A percentile compares a stretch with the other conserved stretches of the same genome.
phyloP scores from a whole-genome alignment of 2,113 vertebrate species.

The Rhinolophus sinicus region DNA sequence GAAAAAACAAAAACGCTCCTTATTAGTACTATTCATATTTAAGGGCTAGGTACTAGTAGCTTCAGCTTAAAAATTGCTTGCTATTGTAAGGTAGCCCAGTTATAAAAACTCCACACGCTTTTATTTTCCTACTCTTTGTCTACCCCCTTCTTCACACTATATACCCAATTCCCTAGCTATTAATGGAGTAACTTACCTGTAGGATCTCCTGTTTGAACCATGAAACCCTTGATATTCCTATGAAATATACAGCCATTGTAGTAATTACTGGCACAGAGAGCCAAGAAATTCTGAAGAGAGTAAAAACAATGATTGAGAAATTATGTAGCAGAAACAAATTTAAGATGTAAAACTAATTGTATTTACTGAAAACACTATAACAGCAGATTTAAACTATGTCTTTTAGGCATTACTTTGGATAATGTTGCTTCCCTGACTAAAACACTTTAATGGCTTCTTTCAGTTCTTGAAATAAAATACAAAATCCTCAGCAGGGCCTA shows the following conservation, averaged over 20 bases:
- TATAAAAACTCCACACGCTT: neutral
- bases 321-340: neutral
- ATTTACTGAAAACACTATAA: neutral
- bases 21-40: neutral
- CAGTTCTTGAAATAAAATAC: neutral
- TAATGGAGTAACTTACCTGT: conserved; percentile 88
- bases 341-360: neutral
- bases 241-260: conserved; percentile 96
- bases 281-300: conserved; percentile 94
- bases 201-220: conserved; percentile 98
- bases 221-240: conserved; percentile 98
- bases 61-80: conserved; percentile 5
- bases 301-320: conserved; percentile 66
- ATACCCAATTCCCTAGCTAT: neutral
- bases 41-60: neutral
- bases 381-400: neutral
- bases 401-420: conserved; percentile 38
- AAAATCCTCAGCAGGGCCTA: neutral
- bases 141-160: neutral
- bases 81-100: neutral
- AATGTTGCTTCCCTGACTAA: neutral
- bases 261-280: conserved; percentile 95
- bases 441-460: neutral
- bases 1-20: neutral
- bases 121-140: neutral